Conservation (phyloP, 2,113 vertebrate species). For the Thinocorus orbignyianus region DNA sequence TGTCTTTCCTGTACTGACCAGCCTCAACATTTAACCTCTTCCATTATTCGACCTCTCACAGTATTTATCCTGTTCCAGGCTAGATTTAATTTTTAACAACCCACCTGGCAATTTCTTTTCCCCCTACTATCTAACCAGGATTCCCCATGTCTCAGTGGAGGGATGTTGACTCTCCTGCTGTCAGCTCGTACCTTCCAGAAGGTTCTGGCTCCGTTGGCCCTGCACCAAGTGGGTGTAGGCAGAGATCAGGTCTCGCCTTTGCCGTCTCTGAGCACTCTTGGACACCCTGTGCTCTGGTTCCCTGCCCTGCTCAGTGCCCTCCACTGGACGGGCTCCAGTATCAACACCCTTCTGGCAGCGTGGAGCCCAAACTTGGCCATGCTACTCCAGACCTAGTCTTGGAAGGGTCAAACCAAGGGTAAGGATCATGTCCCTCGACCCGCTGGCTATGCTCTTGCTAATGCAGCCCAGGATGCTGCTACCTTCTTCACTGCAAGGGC, state of each 20-base stretch:
- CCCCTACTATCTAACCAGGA: background rate
- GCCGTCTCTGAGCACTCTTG: background rate
- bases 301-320: too few species aligned
- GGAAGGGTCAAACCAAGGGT: background rate
- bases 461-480: background rate
- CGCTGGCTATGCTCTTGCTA: background rate
- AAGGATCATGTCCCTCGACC: accelerated
- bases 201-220: background rate
- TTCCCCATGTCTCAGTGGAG: accelerated
- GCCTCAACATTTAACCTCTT: background rate
- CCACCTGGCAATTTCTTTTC: background rate
- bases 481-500: background rate
- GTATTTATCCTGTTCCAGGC: background rate
- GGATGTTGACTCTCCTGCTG: background rate
- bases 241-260: background rate
- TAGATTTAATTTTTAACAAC: too few species aligned
- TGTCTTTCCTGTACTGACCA: background rate
- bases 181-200: background rate
- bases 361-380: background rate
- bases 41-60: too few species aligned
- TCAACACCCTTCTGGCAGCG: accelerated
- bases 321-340: background rate
- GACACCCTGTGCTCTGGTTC: background rate
- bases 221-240: background rate
- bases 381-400: accelerated